Conservation (phyloP, 64 coral and sea anemone genomes). For the Actinia equina region DNA sequence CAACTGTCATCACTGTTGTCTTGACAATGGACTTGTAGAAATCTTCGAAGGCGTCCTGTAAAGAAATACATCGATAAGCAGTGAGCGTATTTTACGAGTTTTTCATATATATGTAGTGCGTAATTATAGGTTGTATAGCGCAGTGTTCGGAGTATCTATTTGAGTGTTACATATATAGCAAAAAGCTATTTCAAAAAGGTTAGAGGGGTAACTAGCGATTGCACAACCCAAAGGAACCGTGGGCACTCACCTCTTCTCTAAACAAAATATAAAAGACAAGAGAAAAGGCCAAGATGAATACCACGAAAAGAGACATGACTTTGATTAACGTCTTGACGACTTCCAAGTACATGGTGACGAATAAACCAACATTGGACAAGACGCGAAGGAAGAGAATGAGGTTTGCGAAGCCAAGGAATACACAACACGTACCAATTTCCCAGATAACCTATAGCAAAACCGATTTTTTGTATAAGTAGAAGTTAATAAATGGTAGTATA, state of each 20-base stretch:
- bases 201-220: too few relatives aligned
- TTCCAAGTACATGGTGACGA: constrained; percentile 70
- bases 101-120: too few relatives aligned
- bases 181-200: too few relatives aligned
- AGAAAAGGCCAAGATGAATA: constrained; percentile 42
- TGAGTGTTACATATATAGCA: too few relatives aligned
- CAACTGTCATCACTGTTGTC: constrained; percentile 61
- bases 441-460: background rate
- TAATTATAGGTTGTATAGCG: too few relatives aligned
- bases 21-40: constrained; percentile 35
- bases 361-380: constrained; percentile 40
- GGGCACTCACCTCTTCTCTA: constrained; percentile 41
- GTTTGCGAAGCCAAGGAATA: constrained; percentile 50
- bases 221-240: too few relatives aligned
- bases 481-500: too few relatives aligned
- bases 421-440: constrained; percentile 41
- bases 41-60: constrained; percentile 38
- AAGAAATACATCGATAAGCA: background rate
- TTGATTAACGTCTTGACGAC: constrained; percentile 42
- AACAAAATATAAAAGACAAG: constrained; percentile 59
- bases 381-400: constrained; percentile 46
- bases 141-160: too few relatives aligned
- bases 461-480: too few relatives aligned
- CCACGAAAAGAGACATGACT: constrained; percentile 33
- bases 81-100: too few relatives aligned